phyloP scores from a whole-genome alignment of 2,113 vertebrate species.

The Willisornis vidua region DNA sequence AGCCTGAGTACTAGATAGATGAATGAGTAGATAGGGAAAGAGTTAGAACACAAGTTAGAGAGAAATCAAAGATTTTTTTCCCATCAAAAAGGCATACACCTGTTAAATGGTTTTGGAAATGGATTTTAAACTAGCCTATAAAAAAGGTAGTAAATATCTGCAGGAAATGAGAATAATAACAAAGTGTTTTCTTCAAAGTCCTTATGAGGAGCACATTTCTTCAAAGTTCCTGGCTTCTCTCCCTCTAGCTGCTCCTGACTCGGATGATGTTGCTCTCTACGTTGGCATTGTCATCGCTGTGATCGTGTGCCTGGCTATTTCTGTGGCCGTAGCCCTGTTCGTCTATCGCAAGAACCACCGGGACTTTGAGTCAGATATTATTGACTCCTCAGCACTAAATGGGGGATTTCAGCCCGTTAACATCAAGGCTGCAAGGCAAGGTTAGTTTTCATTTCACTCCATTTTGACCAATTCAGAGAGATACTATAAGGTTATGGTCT shows the following conservation, averaged over 20 bases:
- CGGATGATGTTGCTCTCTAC: conserved; percentile 90
- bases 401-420: conserved; percentile 95
- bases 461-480: not conserved
- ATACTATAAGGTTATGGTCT: not conserved
- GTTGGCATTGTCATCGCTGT: conserved; percentile 91
- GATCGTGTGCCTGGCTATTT: conserved; percentile 93
- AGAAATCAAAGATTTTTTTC: conserved; percentile 59
- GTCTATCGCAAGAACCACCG: conserved; percentile 95
- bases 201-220: not conserved
- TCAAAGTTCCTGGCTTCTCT: not conserved
- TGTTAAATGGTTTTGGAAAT: conserved; percentile 65
- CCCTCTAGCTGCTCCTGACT: conserved; percentile 86
- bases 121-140: conserved; percentile 70
- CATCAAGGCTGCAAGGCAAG: conserved; percentile 94
- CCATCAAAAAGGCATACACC: conserved; percentile 46
- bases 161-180: conserved; percentile 15
- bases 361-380: conserved; percentile 93
- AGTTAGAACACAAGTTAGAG: conserved; percentile 31
- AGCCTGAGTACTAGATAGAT: conserved; percentile 24
- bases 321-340: conserved; percentile 87
- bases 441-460: conserved; percentile 65
- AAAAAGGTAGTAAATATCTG: conserved; percentile 64
- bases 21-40: not conserved
- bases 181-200: not conserved
- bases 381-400: conserved; percentile 91